Base-by-base conservation (phyloP, 1,140 invertebrate species). In the Proctacanthus coquilletti region DNA sequence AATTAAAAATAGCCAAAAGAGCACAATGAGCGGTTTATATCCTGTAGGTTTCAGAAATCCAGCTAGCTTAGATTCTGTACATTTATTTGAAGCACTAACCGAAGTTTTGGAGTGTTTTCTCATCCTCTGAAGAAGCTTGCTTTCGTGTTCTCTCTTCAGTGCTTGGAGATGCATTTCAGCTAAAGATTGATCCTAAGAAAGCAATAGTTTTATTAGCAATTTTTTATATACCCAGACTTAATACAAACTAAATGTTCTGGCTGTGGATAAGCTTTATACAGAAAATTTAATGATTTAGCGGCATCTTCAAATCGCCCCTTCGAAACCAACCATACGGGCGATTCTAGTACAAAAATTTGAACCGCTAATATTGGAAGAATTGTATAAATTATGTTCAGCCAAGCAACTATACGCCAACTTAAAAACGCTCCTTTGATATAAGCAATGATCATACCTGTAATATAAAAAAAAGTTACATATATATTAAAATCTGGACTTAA, bases 311-410 rank as follows among this genome's bases (percentile, higher is more conserved):
- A 51, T 30, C 63, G 55, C 3, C 68, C 71, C 42, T 70, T 70
- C 0, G 64, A 62, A 1, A 75, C 57, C 0, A 76, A 51, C 70
- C 70, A 76, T 1, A 65, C 52, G 2, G 80, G 80, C 38, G 76
- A 79, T 61, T 83, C 80, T 0, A 77, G 77, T 10, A 80, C 61
- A 36, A 69, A 66, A 4, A 74, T 36, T 49, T 68, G 61, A 11
- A 70, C 56, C 2, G 78, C 30, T 9, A 71, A 41, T 3, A 68
- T 52, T 1, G 77, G 60, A 2, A 72, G 41, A 2, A 74, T 45
- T 17, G 70, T 61, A 17, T 73, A 64, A 14, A 63, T 61, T 30
- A 71, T 68, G 21, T 52, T 50, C 3, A 63, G 45, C 69, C 70
- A 73, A 3, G 73, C 69, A 1, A 72, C 61, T 6, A 61, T 49